Conservation (phyloP, 2,113 vertebrate species). For the Carassius gibelio region DNA sequence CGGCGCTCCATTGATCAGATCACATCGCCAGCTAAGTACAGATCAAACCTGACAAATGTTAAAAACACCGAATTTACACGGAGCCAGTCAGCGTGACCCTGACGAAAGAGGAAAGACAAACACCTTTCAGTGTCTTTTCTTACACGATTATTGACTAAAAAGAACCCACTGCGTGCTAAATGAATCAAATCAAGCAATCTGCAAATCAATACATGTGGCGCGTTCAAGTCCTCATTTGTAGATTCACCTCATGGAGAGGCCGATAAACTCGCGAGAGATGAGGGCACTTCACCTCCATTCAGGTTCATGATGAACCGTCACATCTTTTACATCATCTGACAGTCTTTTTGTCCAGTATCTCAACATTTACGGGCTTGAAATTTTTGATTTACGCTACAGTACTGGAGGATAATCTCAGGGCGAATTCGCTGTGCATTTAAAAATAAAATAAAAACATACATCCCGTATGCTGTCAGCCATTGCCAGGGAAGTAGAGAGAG, state of each 20-base stretch:
- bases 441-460: constrained; percentile 70
- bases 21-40: constrained; percentile 14
- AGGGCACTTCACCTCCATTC: constrained; percentile 33
- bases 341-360: neutral
- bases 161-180: neutral
- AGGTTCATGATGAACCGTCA: constrained; percentile 4
- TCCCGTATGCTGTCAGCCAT: constrained; percentile 95
- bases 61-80: constrained; percentile 12
- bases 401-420: constrained; percentile 25
- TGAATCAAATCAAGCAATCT: constrained; percentile 38
- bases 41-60: constrained; percentile 36
- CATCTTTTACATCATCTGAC: constrained; percentile 35
- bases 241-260: constrained; percentile 1
- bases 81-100: neutral
- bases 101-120: neutral
- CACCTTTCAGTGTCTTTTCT: constrained; percentile 11
- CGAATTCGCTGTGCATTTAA: constrained; percentile 60
- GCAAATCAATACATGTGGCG: constrained; percentile 19
- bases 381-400: neutral
- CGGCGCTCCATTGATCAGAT: constrained; percentile 1
- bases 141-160: constrained; percentile 22
- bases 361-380: neutral
- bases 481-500: constrained; percentile 76
- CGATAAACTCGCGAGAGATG: constrained; percentile 11
- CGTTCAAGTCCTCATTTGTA: constrained; percentile 19